These are phyloP conservation scores for Brachypteracias leptosomus DNA, from an alignment of 2,113 vertebrate species.

Conservation along the genomic window DNA sequence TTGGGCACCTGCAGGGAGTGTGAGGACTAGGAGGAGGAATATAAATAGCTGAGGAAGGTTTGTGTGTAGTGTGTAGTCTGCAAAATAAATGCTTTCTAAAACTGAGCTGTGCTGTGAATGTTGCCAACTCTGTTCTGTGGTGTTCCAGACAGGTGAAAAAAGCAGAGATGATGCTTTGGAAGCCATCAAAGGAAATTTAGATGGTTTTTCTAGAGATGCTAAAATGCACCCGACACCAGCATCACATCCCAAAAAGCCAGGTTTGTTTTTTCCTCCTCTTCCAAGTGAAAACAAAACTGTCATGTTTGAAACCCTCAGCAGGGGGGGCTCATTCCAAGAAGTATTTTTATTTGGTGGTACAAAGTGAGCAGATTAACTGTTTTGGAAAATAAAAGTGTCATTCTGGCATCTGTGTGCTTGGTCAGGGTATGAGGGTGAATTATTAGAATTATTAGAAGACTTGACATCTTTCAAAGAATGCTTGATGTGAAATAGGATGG, in stretches of 20 bases:
- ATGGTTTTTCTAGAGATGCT: constrained; percentile 97
- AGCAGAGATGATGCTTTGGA: constrained; percentile 96
- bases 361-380: not conserved
- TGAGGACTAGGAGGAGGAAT: not conserved
- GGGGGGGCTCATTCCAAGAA: not conserved
- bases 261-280: constrained; percentile 72
- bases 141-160: constrained; percentile 88
- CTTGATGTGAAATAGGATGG: not conserved
- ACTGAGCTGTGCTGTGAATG: not conserved
- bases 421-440: not conserved
- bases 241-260: constrained; percentile 91
- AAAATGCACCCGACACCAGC: constrained; percentile 96
- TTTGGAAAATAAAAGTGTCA: not conserved
- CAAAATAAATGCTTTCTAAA: not conserved
- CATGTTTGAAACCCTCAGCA: not conserved
- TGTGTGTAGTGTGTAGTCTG: not conserved
- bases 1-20: not conserved
- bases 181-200: constrained; percentile 97
- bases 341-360: not conserved
- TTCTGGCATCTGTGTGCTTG: not conserved
- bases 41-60: not conserved
- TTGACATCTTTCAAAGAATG: not conserved
- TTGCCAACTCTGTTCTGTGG: constrained; percentile 10
- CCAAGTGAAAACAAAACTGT: not conserved
- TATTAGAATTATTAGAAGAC: not conserved